A percentile compares a stretch with the other conserved stretches of the same genome.
phyloP scores from a whole-genome alignment of 2,797 vertebrate species.

The Centropyge bicolor region DNA sequence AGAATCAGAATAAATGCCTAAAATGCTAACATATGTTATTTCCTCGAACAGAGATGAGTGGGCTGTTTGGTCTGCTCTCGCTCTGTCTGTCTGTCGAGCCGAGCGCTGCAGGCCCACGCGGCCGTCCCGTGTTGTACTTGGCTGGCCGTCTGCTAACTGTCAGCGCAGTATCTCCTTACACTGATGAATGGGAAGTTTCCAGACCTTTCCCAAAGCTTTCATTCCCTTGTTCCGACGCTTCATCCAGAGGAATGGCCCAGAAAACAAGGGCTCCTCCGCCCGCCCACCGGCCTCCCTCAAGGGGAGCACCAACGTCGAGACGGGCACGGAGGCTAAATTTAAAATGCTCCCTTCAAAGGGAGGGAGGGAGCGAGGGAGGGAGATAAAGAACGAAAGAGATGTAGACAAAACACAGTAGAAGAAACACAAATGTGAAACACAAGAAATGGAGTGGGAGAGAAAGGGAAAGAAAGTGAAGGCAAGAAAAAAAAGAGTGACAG shows the following conservation, averaged over 20 bases:
- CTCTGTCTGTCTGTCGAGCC: conserved; percentile 70
- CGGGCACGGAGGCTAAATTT: conserved; percentile 76
- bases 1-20: conserved; percentile 62
- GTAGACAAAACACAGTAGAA: conserved; percentile 45
- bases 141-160: conserved; percentile 82
- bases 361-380: conserved; percentile 16
- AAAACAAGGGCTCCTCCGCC: conserved; percentile 77
- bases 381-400: conserved; percentile 25
- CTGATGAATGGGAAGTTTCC: conserved; percentile 87
- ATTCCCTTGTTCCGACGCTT: conserved; percentile 78
- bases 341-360: conserved; percentile 58
- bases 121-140: conserved; percentile 85
- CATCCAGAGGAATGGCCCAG: conserved; percentile 76
- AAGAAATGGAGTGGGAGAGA: conserved; percentile 34
- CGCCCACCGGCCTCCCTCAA: conserved; percentile 59
- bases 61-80: conserved; percentile 75
- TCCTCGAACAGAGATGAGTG: conserved; percentile 68
- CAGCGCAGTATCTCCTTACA: conserved; percentile 87
- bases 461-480: conserved; percentile 51
- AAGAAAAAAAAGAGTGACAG: conserved; percentile 27
- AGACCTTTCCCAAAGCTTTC: conserved; percentile 83
- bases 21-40: conserved; percentile 73
- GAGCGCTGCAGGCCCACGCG: conserved; percentile 70
- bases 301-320: conserved; percentile 55
- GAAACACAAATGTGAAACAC: conserved; percentile 30